Conservation (phyloP, 2,888 invertebrate genomes). For the Cinara cedri region DNA sequence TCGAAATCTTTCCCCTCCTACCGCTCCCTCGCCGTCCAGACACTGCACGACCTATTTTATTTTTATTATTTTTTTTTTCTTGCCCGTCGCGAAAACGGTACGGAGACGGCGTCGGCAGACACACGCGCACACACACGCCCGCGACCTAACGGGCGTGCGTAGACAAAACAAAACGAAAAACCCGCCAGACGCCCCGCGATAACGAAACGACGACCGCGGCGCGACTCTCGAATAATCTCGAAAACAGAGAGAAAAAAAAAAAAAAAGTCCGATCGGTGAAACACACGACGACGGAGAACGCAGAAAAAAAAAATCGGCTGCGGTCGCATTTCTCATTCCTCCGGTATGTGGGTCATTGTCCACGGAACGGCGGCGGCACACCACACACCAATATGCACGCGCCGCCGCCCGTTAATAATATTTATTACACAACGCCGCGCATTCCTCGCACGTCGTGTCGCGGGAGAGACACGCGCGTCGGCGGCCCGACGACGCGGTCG, state of each 20-base stretch:
- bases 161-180: no score
- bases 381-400: not conserved
- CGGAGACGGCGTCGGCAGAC: no score
- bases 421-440: conserved; percentile 46
- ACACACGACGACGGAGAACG: not conserved
- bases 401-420: conserved; percentile 21
- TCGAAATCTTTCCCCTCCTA: conserved; percentile 3
- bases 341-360: conserved; percentile 56
- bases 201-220: not conserved
- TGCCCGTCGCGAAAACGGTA: no score
- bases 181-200: conserved; percentile 7
- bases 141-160: no score
- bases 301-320: conserved; percentile 20
- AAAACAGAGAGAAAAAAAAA: not conserved
- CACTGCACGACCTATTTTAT: conserved; percentile 47
- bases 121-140: no score
- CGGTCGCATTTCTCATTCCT: conserved; percentile 31
- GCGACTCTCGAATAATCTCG: not conserved
- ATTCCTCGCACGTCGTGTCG: conserved; percentile 43
- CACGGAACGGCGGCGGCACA: conserved; percentile 13
- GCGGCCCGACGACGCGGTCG: not conserved
- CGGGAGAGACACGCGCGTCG: conserved; percentile 4
- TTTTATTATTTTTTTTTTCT: no score
- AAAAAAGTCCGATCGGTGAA: not conserved
- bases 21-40: conserved; percentile 2